Evolutionary conservation across 2,888 invertebrate genomes (phyloP).

Genomic region (Epiblema foenella): DNA sequence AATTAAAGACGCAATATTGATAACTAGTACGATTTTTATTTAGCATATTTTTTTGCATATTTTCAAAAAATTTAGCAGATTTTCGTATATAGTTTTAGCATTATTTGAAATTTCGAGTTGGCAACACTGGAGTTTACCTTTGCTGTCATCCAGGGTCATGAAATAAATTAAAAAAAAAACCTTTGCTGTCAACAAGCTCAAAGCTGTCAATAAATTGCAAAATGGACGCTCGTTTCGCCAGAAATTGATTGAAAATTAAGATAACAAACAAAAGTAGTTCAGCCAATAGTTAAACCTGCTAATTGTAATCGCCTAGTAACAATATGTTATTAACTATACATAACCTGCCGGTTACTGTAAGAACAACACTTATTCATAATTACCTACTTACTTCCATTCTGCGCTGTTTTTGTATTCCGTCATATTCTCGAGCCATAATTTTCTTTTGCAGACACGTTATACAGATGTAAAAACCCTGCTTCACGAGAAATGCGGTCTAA

Average conservation of each 20-base stretch:
- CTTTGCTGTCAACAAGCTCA: too few relatives aligned
- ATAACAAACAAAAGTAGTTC: not conserved
- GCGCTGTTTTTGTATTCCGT: not conserved
- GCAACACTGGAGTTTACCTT: too few relatives aligned
- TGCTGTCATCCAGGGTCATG: too few relatives aligned
- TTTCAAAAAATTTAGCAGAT: too few relatives aligned
- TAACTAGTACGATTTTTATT: too few relatives aligned
- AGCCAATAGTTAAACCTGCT: not conserved
- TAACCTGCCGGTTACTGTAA: slow-evolving; percentile 43
- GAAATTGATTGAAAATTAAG: not conserved
- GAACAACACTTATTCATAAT: not conserved
- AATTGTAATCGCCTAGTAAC: slow-evolving; percentile 1
- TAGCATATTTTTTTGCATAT: too few relatives aligned
- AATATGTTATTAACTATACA: slow-evolving; percentile 44
- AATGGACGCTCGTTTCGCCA: not conserved
- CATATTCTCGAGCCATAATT: not conserved
- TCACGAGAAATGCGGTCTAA: slow-evolving; percentile 55
- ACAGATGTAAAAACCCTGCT: slow-evolving; percentile 57
- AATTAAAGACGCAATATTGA: too few relatives aligned
- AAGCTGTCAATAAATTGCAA: too few relatives aligned
- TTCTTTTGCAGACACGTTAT: slow-evolving; percentile 52
- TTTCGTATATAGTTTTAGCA: too few relatives aligned
- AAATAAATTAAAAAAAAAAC: too few relatives aligned
- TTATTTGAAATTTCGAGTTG: too few relatives aligned
- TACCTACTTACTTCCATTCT: not conserved